Percentiles rank a stretch among this genome's conserved stretches.
phyloP scores from a whole-genome alignment of 2,113 vertebrate species.

The Colistium nudipinnis region DNA sequence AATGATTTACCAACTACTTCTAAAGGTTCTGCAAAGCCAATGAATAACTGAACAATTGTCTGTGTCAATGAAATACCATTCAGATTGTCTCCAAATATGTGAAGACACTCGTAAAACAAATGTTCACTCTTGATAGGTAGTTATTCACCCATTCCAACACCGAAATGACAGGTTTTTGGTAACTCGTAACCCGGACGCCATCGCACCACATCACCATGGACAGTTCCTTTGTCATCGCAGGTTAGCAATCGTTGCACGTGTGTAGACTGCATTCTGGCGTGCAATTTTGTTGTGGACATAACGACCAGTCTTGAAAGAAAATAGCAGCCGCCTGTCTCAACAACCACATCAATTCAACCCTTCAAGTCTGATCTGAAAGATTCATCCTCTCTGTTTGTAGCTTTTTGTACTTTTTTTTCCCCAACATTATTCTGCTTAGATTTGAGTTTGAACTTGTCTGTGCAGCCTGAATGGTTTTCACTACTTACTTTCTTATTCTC shows the following conservation, averaged over 20 bases:
- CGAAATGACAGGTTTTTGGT: no score
- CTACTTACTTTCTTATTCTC: not conserved
- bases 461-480: constrained; percentile 16
- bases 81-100: not conserved
- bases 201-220: no score
- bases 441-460: not conserved
- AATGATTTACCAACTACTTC: constrained; percentile 23
- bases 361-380: not conserved
- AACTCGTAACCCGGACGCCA: no score
- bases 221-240: not conserved
- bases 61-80: not conserved
- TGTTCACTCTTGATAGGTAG: not conserved
- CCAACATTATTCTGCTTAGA: not conserved
- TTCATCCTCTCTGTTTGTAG: not conserved
- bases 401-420: constrained; percentile 11
- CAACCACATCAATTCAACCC: not conserved
- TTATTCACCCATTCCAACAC: no score
- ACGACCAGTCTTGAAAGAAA: constrained; percentile 7
- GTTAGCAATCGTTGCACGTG: not conserved
- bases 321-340: not conserved
- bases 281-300: constrained; percentile 8
- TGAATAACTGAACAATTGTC: constrained; percentile 2
- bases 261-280: constrained; percentile 1
- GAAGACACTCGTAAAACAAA: constrained; percentile 5
- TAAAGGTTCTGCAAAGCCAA: constrained; percentile 18